These are phyloP conservation scores for Melanotaenia nigrans DNA, from an alignment of 2,797 vertebrate species.

Conservation along the genomic window DNA sequence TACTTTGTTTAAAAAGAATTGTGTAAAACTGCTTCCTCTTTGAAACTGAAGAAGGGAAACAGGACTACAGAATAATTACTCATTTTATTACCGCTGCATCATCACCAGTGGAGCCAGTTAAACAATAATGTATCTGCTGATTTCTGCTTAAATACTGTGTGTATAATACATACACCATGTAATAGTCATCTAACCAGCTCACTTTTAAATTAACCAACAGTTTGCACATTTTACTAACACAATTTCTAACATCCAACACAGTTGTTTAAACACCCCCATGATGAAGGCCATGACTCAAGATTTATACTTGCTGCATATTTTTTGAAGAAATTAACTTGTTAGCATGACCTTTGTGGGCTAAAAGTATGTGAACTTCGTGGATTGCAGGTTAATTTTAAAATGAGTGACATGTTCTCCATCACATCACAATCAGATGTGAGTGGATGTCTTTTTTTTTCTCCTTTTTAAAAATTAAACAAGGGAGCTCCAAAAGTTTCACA, in stretches of 20 bases:
- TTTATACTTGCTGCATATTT: not conserved
- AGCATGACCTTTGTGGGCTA: too few relatives aligned
- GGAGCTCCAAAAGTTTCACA: too few relatives aligned
- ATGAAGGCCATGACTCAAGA: not conserved
- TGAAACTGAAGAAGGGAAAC: not conserved
- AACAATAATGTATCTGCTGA: not conserved
- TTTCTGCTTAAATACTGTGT: not conserved
- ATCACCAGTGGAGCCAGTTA: not conserved
- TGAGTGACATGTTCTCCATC: too few relatives aligned
- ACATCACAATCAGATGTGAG: too few relatives aligned
- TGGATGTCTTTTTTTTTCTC: too few relatives aligned
- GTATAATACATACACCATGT: not conserved
- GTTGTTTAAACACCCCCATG: not conserved
- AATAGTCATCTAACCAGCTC: not conserved
- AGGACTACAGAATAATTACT: not conserved
- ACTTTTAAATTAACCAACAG: not conserved
- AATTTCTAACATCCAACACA: not conserved
- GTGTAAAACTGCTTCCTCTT: not conserved
- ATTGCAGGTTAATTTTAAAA: too few relatives aligned
- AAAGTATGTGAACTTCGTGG: too few relatives aligned
- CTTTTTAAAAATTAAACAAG: too few relatives aligned
- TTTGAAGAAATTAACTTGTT: too few relatives aligned
- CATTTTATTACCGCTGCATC: not conserved
- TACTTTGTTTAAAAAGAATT: not conserved
- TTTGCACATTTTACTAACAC: not conserved